Evolutionary conservation across 2,797 vertebrate species (phyloP).

Genomic region (Myoxocephalus aenaeus): DNA sequence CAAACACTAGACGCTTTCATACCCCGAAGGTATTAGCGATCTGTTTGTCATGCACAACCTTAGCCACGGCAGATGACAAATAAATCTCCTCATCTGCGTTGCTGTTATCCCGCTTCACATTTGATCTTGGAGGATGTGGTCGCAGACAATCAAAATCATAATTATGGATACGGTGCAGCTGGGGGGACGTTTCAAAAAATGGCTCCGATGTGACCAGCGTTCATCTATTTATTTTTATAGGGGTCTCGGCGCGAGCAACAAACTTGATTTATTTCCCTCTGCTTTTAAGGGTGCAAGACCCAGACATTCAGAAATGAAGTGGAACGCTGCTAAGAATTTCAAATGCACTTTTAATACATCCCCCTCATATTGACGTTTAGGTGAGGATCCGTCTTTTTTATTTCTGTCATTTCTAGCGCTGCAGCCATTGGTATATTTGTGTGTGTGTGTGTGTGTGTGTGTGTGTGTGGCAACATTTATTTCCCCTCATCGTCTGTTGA

Average conservation of each 20-base stretch:
- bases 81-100: conserved; percentile 70
- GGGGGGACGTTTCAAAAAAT: conserved; percentile 78
- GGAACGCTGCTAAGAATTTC: conserved; percentile 87
- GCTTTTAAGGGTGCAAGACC: conserved; percentile 87
- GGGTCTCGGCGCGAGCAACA: conserved; percentile 78
- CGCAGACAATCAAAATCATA: conserved; percentile 83
- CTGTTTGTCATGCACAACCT: conserved; percentile 76
- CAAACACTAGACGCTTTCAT: conserved; percentile 9
- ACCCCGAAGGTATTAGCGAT: conserved; percentile 54
- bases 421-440: conserved; percentile 66
- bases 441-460: conserved; percentile 48
- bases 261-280: conserved; percentile 84
- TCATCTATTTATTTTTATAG: conserved; percentile 87
- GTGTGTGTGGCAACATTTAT: conserved; percentile 75
- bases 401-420: conserved; percentile 81
- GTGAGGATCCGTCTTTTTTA: conserved; percentile 87
- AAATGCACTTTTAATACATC: conserved; percentile 88
- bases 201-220: conserved; percentile 81
- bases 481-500: conserved; percentile 81
- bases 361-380: conserved; percentile 87
- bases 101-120: conserved; percentile 74
- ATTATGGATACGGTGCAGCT: conserved; percentile 79
- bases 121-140: conserved; percentile 77
- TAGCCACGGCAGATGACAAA: conserved; percentile 62
- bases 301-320: conserved; percentile 84